These are phyloP conservation scores for Oreochromis spilurus DNA, from an alignment of 2,113 vertebrate genomes.

Conservation along the genomic window DNA sequence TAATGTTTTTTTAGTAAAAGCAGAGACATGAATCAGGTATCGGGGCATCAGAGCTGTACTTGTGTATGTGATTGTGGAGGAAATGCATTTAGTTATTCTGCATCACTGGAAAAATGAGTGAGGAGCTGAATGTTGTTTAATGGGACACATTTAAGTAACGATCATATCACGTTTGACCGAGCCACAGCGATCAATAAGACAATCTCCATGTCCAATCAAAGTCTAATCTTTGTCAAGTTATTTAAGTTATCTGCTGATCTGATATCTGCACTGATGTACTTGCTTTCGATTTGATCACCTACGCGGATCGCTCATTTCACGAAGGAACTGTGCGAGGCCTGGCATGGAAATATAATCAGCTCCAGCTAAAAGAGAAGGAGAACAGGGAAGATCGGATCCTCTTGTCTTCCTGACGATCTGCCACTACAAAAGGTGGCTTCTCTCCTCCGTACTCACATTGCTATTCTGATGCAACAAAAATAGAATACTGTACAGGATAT, in stretches of 20 bases:
- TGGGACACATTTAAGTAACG: conserved; percentile 9
- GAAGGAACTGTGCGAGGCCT: not conserved
- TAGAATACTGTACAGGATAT: conserved; percentile 42
- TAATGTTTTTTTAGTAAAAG: not conserved
- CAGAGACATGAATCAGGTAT: not conserved
- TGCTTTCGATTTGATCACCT: conserved; percentile 36
- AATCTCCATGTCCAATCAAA: conserved; percentile 45
- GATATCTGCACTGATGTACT: conserved; percentile 26
- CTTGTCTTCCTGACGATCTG: conserved; percentile 49
- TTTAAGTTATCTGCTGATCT: conserved; percentile 39
- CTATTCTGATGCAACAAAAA: conserved; percentile 47
- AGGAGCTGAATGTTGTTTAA: conserved; percentile 13
- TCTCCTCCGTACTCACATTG: conserved; percentile 40
- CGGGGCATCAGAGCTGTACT: not conserved
- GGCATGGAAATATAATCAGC: conserved; percentile 16
- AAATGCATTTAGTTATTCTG: not conserved
- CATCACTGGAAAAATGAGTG: not conserved
- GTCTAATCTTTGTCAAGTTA: conserved; percentile 39
- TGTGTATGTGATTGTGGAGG: not conserved
- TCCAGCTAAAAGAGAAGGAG: not conserved
- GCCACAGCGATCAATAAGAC: conserved; percentile 35
- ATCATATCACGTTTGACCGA: conserved; percentile 33
- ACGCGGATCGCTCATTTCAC: conserved; percentile 28
- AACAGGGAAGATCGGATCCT: conserved; percentile 45
- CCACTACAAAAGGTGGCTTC: conserved; percentile 55